Base-by-base conservation (phyloP, 2,888 invertebrate genomes). In the Drosophila trichaetosa region DNA sequence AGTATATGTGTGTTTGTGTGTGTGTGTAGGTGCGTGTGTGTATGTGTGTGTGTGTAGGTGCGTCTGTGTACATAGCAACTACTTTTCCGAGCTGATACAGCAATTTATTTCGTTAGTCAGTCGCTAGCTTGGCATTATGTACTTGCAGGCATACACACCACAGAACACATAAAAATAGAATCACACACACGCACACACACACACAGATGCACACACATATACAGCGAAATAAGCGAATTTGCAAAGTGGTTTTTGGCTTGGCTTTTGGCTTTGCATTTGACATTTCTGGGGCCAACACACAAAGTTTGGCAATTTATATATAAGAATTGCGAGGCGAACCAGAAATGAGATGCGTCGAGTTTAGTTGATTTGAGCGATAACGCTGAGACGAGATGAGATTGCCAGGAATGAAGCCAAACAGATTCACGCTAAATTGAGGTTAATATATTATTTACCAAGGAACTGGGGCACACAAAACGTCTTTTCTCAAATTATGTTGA, bases 61-160 rank as follows among this genome's bases (percentile, higher is more conserved):
- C 16, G 24, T 27, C 13, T 68, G 59, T 67, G 46, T 49, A 29
- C 54, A 62, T 6, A 61, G 71, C 65, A 68, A 69, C 76, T 76
- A 77, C 74, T 77, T 79, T 77, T 76, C 72, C 56, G 60, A 79
- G 88, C 86, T 88, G 86, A 90, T 90, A 73, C 83, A 79, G 90
- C 87, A 84, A 86, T 83, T 86, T 87, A 79, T 89, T 90, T 83
- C 80, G 78, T 78, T 76, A 77, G 72, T 71, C 82, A 72, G 78
- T 77, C 68, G 69, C 78, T 71, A 16, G 78, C 80, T 71, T 76
- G 71, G 76, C 71, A 57, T 59, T 53, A 76, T 66, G 81, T 73
- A 69, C 73, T 77, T 73, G 58, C 72, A 76, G 34, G 33, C 40
- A 57, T 62, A 51, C 62, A 48, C 66, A 53, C 29, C 29, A 1